These are phyloP conservation scores for Ophioderma brevispina DNA, from an alignment of 35 echinoderm and acorn worm species.

Conservation along the genomic window DNA sequence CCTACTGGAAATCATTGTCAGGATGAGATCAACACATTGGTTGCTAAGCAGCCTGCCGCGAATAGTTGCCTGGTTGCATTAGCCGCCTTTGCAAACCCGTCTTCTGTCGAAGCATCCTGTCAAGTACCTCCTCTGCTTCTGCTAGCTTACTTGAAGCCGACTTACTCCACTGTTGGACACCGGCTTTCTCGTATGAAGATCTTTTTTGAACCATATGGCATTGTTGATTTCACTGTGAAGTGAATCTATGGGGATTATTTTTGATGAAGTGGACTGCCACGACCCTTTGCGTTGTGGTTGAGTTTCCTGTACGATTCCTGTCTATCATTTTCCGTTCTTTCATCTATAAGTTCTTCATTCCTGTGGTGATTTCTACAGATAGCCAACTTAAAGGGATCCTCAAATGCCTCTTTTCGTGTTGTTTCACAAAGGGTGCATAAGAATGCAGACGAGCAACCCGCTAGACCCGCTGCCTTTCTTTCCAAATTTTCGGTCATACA, in stretches of 20 bases:
- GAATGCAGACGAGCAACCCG: background rate
- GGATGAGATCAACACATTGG: background rate
- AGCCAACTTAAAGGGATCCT: background rate
- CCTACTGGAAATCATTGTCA: no score
- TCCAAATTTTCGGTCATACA: background rate
- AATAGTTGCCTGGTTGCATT: background rate
- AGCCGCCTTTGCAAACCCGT: background rate
- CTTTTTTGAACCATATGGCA: background rate
- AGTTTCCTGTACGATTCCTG: background rate
- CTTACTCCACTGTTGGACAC: background rate
- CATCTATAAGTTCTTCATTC: background rate
- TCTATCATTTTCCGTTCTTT: background rate
- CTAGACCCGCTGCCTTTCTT: background rate
- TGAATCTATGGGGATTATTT: background rate
- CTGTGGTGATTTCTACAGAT: background rate
- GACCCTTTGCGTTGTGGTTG: background rate
- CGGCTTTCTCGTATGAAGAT: background rate
- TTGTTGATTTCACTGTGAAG: background rate
- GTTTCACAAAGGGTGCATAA: background rate
- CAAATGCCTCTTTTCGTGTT: background rate
- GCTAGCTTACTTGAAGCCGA: background rate
- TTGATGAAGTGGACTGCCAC: background rate
- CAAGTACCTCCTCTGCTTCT: background rate
- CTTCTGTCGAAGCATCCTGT: background rate
- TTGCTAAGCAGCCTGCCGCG: background rate